Conservation (phyloP, 2,888 invertebrate genomes). For the Cerastis rubricosa region DNA sequence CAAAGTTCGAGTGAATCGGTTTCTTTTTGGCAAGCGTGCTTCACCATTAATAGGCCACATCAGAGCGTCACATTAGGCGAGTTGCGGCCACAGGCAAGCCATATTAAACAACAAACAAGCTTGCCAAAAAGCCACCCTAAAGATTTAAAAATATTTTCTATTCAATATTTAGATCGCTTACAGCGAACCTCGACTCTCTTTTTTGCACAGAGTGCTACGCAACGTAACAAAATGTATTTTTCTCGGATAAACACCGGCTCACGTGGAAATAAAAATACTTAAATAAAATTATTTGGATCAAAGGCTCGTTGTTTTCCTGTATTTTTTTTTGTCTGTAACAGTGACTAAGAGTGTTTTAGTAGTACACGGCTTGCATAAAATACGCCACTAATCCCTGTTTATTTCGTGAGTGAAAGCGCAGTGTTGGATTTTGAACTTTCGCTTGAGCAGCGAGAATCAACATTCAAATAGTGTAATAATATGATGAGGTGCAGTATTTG, state of each 20-base stretch:
- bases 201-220: conserved; percentile 45
- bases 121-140: conserved; percentile 8
- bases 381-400: neutral
- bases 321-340: neutral
- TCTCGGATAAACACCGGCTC: conserved; percentile 53
- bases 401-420: no score
- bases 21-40: neutral
- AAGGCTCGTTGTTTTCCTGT: conserved; percentile 19
- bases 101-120: neutral
- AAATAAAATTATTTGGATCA: conserved; percentile 55
- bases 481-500: no score
- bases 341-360: neutral
- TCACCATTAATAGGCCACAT: neutral
- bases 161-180: conserved; percentile 46
- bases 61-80: no score
- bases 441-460: neutral
- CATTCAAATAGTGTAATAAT: neutral
- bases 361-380: neutral
- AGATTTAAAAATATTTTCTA: conserved; percentile 13
- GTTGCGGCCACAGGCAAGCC: no score
- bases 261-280: conserved; percentile 59
- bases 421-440: neutral
- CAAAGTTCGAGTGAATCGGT: neutral
- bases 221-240: conserved; percentile 57
- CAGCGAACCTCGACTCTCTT: conserved; percentile 48